Conservation (phyloP, 2,888 invertebrate species). For the Sepiola atlantica region DNA sequence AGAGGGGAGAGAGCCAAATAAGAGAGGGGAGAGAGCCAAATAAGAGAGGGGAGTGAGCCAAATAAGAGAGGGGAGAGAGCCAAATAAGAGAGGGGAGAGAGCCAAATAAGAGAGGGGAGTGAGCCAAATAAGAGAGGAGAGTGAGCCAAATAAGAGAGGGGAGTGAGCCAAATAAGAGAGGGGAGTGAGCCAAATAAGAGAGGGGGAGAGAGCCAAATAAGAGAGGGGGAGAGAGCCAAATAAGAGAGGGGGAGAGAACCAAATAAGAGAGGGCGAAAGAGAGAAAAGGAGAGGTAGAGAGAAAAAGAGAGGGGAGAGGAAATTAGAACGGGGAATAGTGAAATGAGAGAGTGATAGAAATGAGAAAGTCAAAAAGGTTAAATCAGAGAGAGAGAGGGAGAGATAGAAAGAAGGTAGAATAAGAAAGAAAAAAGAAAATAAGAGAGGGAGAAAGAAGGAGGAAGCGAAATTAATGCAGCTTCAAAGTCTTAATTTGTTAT, state of each 20-base stretch:
- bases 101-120: too few species aligned
- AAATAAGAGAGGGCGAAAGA: not conserved
- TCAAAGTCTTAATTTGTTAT: too few species aligned
- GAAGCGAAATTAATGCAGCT: not conserved
- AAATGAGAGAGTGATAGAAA: not conserved
- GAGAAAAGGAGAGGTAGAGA: not conserved
- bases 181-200: not conserved
- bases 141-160: too few species aligned
- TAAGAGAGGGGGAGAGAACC: fast-evolving
- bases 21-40: too few species aligned
- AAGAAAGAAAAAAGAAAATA: too few species aligned
- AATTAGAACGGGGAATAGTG: not conserved
- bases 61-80: too few species aligned
- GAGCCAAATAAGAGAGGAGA: too few species aligned
- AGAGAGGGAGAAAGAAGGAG: not conserved
- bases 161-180: not conserved
- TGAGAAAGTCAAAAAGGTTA: not conserved
- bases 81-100: too few species aligned
- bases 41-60: too few species aligned
- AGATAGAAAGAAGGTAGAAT: too few species aligned
- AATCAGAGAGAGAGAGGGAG: not conserved
- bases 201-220: not conserved
- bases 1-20: too few species aligned
- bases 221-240: not conserved
- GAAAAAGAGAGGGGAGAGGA: not conserved